Conservation (phyloP, 2,797 vertebrate species). For the Dipus sagitta region DNA sequence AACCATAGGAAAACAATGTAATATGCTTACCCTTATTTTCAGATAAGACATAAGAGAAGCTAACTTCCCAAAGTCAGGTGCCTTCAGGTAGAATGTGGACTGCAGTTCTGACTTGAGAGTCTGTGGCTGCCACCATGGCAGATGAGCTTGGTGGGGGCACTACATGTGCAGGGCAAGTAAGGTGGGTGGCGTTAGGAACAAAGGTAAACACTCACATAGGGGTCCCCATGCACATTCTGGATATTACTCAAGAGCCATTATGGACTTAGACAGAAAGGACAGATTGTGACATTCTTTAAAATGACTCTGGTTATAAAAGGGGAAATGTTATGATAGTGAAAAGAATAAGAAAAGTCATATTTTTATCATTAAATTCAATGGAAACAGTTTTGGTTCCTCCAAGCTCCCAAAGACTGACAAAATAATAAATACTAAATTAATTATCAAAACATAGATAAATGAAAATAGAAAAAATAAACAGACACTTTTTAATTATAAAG, state of each 20-base stretch:
- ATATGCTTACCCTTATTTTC: slow-evolving; percentile 21
- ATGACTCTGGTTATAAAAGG: background rate
- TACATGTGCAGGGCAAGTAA: background rate
- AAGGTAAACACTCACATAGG: background rate
- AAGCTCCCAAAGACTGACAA: background rate
- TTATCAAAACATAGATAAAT: background rate
- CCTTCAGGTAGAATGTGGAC: background rate
- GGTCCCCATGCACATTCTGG: background rate
- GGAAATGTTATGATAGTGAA: slow-evolving; percentile 25
- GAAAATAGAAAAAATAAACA: background rate
- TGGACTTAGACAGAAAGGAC: slow-evolving; percentile 14
- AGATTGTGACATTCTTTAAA: background rate
- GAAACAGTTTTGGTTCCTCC: slow-evolving; percentile 9
- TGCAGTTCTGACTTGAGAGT: background rate
- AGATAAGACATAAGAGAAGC: slow-evolving; percentile 15
- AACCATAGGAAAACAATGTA: background rate
- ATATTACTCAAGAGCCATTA: background rate
- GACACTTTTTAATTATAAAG: slow-evolving; percentile 21
- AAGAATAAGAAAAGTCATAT: slow-evolving; percentile 13
- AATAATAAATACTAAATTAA: background rate
- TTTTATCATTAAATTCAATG: slow-evolving; percentile 28
- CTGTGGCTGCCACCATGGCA: background rate
- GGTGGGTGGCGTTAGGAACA: background rate
- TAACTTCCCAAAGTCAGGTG: slow-evolving; percentile 5
- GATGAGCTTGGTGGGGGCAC: background rate